Conservation (phyloP, 2,113 vertebrate species). For the Psilopsiagon aurifrons region DNA sequence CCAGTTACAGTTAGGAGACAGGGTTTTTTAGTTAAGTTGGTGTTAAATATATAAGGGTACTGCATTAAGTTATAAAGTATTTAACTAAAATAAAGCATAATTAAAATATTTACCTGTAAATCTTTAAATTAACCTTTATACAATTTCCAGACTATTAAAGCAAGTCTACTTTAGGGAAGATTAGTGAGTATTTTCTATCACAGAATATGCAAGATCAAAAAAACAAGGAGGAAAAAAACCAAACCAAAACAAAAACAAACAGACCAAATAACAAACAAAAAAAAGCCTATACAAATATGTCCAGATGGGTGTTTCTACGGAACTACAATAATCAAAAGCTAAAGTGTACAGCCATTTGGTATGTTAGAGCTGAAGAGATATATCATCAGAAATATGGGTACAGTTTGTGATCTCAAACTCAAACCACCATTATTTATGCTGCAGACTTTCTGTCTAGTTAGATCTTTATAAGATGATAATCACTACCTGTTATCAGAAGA, state of each 20-base stretch:
- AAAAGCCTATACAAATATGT: fast-evolving
- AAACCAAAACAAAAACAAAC: neutral
- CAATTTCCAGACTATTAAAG: neutral
- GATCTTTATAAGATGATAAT: neutral
- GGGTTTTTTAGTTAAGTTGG: neutral
- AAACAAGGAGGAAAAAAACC: neutral
- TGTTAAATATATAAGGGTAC: neutral
- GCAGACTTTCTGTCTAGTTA: neutral
- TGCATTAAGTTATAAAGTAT: neutral
- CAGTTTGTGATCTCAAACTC: neutral
- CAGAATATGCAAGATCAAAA: neutral
- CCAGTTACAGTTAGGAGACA: neutral
- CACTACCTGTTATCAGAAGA: neutral
- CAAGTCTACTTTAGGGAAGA: neutral
- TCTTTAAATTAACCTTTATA: neutral
- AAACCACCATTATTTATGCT: neutral
- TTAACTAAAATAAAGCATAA: neutral
- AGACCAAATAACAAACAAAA: neutral
- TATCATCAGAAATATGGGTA: neutral
- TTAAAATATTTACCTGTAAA: neutral
- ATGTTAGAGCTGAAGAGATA: neutral
- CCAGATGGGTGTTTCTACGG: neutral
- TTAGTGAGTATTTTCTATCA: neutral
- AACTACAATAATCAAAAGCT: neutral
- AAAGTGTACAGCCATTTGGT: neutral